Conservation (phyloP, 2,888 invertebrate species). For the Pseudococcus jackbeardsleyi region DNA sequence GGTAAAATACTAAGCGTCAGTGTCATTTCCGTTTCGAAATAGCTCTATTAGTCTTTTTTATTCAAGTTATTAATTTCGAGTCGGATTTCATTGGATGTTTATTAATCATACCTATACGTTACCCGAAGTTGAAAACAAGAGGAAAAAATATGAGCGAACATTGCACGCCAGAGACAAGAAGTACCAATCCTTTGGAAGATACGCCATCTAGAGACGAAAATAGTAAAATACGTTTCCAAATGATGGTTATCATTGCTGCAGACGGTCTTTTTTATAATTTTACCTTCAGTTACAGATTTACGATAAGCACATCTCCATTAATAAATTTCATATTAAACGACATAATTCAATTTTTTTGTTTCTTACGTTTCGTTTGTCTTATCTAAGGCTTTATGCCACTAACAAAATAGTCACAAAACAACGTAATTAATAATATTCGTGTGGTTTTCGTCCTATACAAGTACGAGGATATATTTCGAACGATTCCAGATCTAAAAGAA, state of each 20-base stretch:
- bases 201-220: slow-evolving; percentile 31
- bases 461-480: neutral
- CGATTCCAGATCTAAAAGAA: neutral
- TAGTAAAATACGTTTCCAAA: slow-evolving; percentile 19
- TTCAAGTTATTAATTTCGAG: slow-evolving; percentile 33
- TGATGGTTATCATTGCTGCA: neutral
- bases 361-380: neutral
- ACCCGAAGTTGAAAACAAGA: neutral
- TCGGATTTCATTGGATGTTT: slow-evolving; percentile 26
- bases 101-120: slow-evolving; percentile 20
- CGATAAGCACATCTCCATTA: slow-evolving; percentile 47
- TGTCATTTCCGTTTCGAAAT: slow-evolving; percentile 42
- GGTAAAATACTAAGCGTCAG: neutral
- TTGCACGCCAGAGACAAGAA: neutral
- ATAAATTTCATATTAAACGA: slow-evolving; percentile 50
- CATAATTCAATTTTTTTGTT: slow-evolving; percentile 47
- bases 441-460: neutral
- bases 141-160: neutral
- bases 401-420: slow-evolving; percentile 42
- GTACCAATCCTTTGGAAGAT: neutral
- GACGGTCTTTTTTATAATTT: slow-evolving; percentile 22
- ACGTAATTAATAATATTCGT: slow-evolving; percentile 31
- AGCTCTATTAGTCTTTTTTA: slow-evolving; percentile 52
- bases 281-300: slow-evolving; percentile 41
- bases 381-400: neutral